Conservation (phyloP, 2,888 invertebrate genomes). For the Caenorhabditis sp. region DNA sequence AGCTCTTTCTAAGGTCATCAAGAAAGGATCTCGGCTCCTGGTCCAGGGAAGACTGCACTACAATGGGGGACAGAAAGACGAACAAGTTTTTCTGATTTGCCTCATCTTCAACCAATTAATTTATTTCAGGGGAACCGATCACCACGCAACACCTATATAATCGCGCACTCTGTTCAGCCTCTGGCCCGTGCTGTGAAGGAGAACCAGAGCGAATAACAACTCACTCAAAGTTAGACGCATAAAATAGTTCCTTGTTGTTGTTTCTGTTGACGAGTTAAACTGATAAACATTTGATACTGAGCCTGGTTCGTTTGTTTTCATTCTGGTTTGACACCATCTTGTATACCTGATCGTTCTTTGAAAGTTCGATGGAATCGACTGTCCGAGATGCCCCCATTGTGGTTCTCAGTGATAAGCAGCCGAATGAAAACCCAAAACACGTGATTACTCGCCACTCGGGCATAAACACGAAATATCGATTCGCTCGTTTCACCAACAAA, state of each 20-base stretch:
- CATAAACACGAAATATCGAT: too few species aligned
- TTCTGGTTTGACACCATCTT: not conserved
- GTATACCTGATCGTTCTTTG: conserved; percentile 36
- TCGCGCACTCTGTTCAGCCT: conserved; percentile 62
- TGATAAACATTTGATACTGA: not conserved
- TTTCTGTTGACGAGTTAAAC: conserved; percentile 32
- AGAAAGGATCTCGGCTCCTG: conserved; percentile 68
- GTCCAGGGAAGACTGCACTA: conserved; percentile 72
- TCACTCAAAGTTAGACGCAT: too few species aligned
- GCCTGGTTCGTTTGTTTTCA: not conserved
- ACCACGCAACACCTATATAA: conserved; percentile 66
- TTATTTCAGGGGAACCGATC: conserved; percentile 64
- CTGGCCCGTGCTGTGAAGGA: conserved; percentile 51
- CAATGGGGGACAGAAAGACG: conserved; percentile 65
- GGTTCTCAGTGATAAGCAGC: conserved; percentile 6
- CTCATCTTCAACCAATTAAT: too few species aligned
- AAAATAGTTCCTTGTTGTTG: conserved; percentile 22
- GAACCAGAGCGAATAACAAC: conserved; percentile 15
- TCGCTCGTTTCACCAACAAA: not conserved
- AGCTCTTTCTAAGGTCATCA: conserved; percentile 49
- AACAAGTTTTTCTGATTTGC: too few species aligned
- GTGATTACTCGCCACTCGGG: not conserved
- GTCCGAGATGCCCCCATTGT: conserved; percentile 8
- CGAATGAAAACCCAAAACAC: too few species aligned
- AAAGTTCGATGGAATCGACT: conserved; percentile 11